Conservation (phyloP, 2,888 invertebrate genomes). For the Ophraella communa region DNA sequence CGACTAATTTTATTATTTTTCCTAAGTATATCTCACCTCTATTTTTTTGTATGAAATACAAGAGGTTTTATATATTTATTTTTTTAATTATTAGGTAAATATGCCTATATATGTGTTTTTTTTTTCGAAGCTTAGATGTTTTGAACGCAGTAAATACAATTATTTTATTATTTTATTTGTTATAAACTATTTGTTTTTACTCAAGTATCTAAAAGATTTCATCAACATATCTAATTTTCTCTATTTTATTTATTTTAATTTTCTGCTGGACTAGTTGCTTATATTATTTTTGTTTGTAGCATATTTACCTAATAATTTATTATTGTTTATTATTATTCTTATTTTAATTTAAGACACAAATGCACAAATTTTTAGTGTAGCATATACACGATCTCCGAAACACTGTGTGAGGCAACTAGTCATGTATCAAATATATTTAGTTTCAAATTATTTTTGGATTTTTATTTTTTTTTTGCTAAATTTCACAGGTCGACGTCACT, state of each 20-base stretch:
- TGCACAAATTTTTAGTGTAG: constrained; percentile 53
- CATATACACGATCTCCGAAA: constrained; percentile 55
- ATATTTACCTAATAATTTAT: constrained; percentile 44
- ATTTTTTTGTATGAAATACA: constrained; percentile 42
- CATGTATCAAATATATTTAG: constrained; percentile 55
- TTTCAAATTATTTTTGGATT: constrained; percentile 52
- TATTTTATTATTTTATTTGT: background rate
- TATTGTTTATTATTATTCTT: constrained; percentile 11
- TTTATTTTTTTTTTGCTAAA: constrained; percentile 41
- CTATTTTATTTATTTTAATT: too few species aligned
- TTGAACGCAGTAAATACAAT: background rate
- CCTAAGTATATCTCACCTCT: constrained; percentile 29
- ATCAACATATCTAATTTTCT: constrained; percentile 14
- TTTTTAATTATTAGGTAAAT: constrained; percentile 55
- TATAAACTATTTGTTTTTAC: background rate
- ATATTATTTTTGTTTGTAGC: constrained; percentile 38
- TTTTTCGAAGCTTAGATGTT: background rate
- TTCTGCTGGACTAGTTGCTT: constrained; percentile 52
- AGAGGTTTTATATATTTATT: constrained; percentile 36
- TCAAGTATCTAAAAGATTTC: too few species aligned
- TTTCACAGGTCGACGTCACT: constrained; percentile 16
- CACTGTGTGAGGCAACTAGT: constrained; percentile 63
- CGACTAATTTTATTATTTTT: constrained; percentile 8
- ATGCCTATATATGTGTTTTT: constrained; percentile 44
- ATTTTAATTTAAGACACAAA: constrained; percentile 48